Evolutionary conservation across 2,797 vertebrate genomes (phyloP).

Genomic region (Sciaenops ocellatus): DNA sequence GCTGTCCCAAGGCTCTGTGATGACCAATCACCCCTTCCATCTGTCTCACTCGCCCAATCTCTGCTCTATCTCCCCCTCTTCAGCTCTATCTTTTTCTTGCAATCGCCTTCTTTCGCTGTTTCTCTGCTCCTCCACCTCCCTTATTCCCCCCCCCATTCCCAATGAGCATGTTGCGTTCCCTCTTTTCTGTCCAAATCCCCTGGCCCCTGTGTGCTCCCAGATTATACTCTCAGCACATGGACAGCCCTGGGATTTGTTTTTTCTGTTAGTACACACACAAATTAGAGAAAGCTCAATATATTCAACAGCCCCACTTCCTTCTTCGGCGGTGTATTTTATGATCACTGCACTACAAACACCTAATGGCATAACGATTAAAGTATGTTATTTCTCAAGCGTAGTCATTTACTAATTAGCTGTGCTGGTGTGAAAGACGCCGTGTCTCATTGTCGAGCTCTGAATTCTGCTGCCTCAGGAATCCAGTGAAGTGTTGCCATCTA

Average conservation of each 20-base stretch:
- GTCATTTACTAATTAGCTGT: constrained; percentile 74
- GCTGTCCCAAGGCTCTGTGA: constrained; percentile 90
- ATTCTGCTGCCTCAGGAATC: constrained; percentile 82
- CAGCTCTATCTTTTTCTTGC: constrained; percentile 68
- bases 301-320: constrained; percentile 26
- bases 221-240: constrained; percentile 62
- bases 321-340: constrained; percentile 46
- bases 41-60: constrained; percentile 81
- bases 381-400: constrained; percentile 67
- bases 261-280: constrained; percentile 61
- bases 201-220: constrained; percentile 53
- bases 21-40: constrained; percentile 88
- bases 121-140: constrained; percentile 41
- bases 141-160: constrained; percentile 43
- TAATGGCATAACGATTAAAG: constrained; percentile 60
- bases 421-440: constrained; percentile 59
- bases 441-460: constrained; percentile 65
- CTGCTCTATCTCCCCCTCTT: constrained; percentile 71
- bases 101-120: constrained; percentile 62
- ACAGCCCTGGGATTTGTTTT: constrained; percentile 68
- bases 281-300: constrained; percentile 58
- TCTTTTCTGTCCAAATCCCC: constrained; percentile 58
- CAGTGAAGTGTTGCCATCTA: constrained; percentile 76
- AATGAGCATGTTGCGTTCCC: constrained; percentile 54
- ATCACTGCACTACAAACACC: constrained; percentile 49